phyloP scores from a whole-genome alignment of 2,113 vertebrate genomes.

The Cebidichthys violaceus region DNA sequence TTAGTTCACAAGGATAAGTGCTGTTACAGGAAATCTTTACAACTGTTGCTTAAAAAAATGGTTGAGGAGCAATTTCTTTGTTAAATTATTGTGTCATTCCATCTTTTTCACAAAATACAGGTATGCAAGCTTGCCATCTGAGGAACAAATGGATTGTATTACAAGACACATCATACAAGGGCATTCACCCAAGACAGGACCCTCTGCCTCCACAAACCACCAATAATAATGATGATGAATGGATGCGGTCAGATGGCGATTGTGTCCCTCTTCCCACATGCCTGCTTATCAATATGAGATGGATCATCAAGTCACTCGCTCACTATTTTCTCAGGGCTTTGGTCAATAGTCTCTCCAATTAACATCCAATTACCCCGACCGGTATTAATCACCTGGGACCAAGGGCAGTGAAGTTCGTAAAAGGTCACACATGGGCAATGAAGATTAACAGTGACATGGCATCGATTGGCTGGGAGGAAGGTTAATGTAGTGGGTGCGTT shows the following conservation, averaged over 20 bases:
- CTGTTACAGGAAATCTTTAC: not conserved
- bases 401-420: slow-evolving; percentile 68
- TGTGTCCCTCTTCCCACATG: slow-evolving; percentile 53
- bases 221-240: slow-evolving; percentile 70
- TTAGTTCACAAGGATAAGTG: not conserved
- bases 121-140: not conserved
- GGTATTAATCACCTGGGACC: slow-evolving; percentile 72
- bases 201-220: slow-evolving; percentile 30
- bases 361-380: slow-evolving; percentile 77
- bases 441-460: slow-evolving; percentile 77
- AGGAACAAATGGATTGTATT: slow-evolving; percentile 8
- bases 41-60: not conserved
- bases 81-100: not conserved
- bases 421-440: slow-evolving; percentile 77
- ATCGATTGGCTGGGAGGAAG: slow-evolving; percentile 62
- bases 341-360: slow-evolving; percentile 82
- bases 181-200: not conserved
- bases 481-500: slow-evolving; percentile 55
- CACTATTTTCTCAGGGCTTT: slow-evolving; percentile 63
- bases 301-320: slow-evolving; percentile 57
- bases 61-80: not conserved
- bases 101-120: not conserved
- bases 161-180: not conserved
- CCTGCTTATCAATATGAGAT: slow-evolving; percentile 68
- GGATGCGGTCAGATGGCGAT: slow-evolving; percentile 45